A percentile compares a stretch with the other conserved stretches of the same genome.
phyloP scores from a whole-genome alignment of 2,113 vertebrate genomes.

The Mionectes macconnelli region DNA sequence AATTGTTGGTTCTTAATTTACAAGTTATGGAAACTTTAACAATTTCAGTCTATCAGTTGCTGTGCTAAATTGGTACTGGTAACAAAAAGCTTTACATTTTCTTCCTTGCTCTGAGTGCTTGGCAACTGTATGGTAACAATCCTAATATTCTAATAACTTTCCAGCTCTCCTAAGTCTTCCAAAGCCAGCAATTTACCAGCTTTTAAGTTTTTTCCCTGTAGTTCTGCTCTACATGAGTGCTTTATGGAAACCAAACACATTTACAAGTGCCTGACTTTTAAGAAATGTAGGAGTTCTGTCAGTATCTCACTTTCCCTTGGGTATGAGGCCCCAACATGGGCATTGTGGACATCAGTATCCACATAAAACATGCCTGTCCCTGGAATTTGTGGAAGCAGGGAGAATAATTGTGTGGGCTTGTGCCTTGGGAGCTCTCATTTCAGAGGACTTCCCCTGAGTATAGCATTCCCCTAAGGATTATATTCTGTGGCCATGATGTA shows the following conservation, averaged over 20 bases:
- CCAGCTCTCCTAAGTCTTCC: background rate
- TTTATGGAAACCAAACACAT: background rate
- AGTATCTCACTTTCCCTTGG: background rate
- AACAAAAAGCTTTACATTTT: background rate
- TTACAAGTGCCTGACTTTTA: background rate
- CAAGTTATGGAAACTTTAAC: background rate
- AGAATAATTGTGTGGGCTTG: background rate
- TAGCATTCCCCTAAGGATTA: background rate
- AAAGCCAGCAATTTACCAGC: background rate
- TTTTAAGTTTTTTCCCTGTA: background rate
- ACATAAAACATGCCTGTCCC: background rate
- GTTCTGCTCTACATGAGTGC: background rate
- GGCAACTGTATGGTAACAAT: background rate
- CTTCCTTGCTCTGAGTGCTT: background rate
- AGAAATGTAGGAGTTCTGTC: background rate
- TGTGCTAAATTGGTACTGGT: background rate
- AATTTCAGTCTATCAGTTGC: background rate
- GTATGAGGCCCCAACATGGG: background rate
- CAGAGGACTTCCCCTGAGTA: background rate
- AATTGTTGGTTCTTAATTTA: background rate
- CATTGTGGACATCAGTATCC: background rate
- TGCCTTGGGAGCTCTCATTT: background rate
- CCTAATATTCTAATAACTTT: background rate
- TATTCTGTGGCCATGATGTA: background rate
- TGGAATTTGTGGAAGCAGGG: background rate